These are phyloP conservation scores for Micromys minutus DNA, from an alignment of 2,113 vertebrate species.

Conservation along the genomic window DNA sequence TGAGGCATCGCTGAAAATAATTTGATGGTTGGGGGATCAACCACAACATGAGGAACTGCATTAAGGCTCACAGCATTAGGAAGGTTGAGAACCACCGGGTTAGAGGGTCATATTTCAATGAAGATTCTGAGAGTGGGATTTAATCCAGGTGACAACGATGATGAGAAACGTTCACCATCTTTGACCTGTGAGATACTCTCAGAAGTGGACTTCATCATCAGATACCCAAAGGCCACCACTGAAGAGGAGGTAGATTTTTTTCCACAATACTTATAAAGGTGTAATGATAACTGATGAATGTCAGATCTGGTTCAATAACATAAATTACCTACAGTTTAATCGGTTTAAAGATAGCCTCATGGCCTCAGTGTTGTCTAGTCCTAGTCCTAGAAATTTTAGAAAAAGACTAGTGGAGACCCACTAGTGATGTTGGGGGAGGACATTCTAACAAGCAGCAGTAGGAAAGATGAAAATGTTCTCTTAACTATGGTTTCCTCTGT, in stretches of 20 bases:
- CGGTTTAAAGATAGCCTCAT: background rate
- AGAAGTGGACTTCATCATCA: constrained; percentile 36
- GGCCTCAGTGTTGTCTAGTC: background rate
- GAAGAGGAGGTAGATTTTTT: background rate
- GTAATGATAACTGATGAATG: background rate
- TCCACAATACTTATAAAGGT: background rate
- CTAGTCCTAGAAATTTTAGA: constrained; percentile 26
- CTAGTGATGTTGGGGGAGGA: background rate
- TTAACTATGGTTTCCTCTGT: constrained; percentile 2
- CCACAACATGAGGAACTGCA: background rate
- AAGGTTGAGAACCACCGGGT: background rate
- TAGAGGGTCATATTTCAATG: background rate
- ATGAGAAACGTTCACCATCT: background rate
- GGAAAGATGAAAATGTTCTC: background rate
- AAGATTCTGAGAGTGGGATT: background rate
- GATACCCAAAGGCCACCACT: background rate
- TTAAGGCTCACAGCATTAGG: background rate
- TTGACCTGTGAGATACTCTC: background rate
- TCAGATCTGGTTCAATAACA: background rate
- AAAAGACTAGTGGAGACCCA: background rate
- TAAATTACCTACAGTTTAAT: background rate
- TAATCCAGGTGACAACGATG: background rate
- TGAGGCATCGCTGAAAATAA: background rate
- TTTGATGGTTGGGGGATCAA: background rate
- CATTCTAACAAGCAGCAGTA: constrained; percentile 18